A percentile compares a stretch with the other conserved stretches of the same genome.
Conservation (phyloP, 2,113 vertebrate genomes). For the Arvicanthis niloticus region DNA sequence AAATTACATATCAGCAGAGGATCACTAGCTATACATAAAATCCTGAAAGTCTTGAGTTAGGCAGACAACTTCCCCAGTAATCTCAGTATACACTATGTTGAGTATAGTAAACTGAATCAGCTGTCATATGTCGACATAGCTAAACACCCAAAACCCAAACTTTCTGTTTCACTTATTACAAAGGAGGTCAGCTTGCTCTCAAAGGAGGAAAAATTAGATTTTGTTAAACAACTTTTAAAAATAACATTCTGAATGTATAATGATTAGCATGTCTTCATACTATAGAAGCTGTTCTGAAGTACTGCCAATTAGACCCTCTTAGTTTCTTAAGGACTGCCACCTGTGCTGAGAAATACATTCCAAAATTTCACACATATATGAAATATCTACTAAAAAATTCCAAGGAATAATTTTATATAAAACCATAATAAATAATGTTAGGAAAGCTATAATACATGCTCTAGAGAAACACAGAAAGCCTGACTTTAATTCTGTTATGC, state of each 20-base stretch:
- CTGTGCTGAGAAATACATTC: slow-evolving; percentile 70
- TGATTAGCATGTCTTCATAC: not conserved
- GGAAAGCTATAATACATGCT: slow-evolving; percentile 76
- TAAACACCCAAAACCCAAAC: not conserved
- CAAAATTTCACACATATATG: slow-evolving; percentile 30
- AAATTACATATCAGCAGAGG: not conserved
- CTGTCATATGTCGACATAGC: not conserved
- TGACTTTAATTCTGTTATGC: slow-evolving; percentile 57
- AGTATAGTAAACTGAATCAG: slow-evolving; percentile 51
- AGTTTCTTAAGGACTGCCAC: slow-evolving; percentile 52
- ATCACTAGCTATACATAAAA: not conserved
- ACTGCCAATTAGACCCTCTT: slow-evolving; percentile 50
- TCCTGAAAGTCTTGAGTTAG: not conserved
- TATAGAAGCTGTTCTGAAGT: slow-evolving; percentile 44
- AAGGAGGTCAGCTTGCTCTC: slow-evolving; percentile 58
- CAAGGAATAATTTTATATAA: slow-evolving; percentile 72
- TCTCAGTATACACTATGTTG: not conserved
- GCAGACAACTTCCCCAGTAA: slow-evolving; percentile 11
- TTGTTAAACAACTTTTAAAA: slow-evolving; percentile 39
- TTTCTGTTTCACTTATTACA: slow-evolving; percentile 53
- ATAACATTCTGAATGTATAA: slow-evolving; percentile 49
- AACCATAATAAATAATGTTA: slow-evolving; percentile 73
- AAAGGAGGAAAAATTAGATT: slow-evolving; percentile 46
- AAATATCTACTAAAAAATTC: slow-evolving; percentile 56
- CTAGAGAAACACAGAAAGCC: slow-evolving; percentile 70